Conservation (phyloP, 2,797 vertebrate genomes). For the Pteronotus mesoamericanus region DNA sequence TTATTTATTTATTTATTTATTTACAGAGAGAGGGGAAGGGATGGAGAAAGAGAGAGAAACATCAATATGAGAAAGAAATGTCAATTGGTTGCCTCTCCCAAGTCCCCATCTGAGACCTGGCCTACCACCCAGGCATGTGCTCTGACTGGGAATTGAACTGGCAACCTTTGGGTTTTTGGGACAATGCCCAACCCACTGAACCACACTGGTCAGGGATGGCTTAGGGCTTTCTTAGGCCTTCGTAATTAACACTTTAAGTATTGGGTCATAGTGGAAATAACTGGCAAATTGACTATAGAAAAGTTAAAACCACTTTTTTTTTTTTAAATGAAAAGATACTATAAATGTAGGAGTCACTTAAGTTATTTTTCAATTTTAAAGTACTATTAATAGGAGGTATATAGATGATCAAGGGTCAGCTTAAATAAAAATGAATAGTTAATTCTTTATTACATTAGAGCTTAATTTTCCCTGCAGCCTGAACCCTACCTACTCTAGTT, state of each 20-base stretch:
- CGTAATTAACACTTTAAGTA: neutral
- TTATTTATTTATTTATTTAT: neutral
- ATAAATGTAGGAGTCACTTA: neutral
- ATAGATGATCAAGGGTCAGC: constrained; percentile 21
- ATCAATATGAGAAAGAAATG: too few species aligned
- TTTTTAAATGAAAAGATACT: neutral
- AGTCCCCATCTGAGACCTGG: neutral
- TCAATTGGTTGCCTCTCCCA: neutral
- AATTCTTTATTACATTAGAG: constrained; percentile 1
- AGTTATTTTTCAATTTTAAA: neutral
- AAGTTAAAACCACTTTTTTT: neutral
- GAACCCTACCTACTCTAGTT: neutral
- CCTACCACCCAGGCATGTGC: neutral
- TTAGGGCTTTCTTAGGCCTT: neutral
- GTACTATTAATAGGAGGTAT: neutral
- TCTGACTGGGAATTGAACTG: neutral
- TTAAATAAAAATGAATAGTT: constrained; percentile 44
- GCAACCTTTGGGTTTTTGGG: neutral
- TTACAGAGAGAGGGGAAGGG: neutral
- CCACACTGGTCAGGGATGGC: neutral
- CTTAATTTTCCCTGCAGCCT: neutral
- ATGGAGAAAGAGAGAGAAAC: neutral
- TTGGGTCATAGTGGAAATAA: neutral
- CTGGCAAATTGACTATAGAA: neutral
- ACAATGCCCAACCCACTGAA: neutral